phyloP scores from a whole-genome alignment of 1,140 invertebrate species.

The Heliconius melpomene region DNA sequence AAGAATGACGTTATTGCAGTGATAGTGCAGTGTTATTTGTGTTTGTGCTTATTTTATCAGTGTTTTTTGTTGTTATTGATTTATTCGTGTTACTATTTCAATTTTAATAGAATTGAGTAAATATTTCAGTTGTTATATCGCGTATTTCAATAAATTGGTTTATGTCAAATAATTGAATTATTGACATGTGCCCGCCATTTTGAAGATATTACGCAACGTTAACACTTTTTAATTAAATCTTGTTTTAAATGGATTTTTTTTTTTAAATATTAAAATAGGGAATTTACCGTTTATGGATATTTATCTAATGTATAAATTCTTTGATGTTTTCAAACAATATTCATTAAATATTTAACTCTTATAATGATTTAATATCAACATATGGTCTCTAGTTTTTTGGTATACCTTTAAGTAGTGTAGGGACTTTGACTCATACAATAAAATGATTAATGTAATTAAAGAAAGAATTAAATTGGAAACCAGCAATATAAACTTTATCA shows the following conservation, averaged over 20 bases:
- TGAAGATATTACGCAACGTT: not conserved
- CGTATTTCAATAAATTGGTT: not conserved
- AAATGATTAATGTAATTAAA: not conserved
- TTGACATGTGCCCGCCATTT: slow-evolving; percentile 1
- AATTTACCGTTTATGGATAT: not conserved
- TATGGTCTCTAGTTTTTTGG: not conserved
- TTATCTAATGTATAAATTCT: not conserved
- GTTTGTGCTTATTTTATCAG: not conserved
- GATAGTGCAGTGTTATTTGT: not conserved
- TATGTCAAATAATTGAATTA: not conserved
- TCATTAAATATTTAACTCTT: not conserved
- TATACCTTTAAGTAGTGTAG: not conserved
- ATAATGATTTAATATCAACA: not conserved
- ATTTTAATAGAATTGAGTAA: not conserved
- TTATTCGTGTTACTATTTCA: not conserved
- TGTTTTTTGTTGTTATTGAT: not conserved
- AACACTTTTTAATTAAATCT: not conserved
- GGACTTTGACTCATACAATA: not conserved
- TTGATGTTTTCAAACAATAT: not conserved
- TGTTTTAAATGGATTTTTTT: no score
- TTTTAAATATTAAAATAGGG: no score
- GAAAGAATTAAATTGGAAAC: not conserved
- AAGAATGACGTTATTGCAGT: not conserved
- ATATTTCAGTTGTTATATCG: not conserved
- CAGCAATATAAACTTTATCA: no score